Evolutionary conservation across 2,797 vertebrate genomes (phyloP).

Genomic region (Psittacula echo): DNA sequence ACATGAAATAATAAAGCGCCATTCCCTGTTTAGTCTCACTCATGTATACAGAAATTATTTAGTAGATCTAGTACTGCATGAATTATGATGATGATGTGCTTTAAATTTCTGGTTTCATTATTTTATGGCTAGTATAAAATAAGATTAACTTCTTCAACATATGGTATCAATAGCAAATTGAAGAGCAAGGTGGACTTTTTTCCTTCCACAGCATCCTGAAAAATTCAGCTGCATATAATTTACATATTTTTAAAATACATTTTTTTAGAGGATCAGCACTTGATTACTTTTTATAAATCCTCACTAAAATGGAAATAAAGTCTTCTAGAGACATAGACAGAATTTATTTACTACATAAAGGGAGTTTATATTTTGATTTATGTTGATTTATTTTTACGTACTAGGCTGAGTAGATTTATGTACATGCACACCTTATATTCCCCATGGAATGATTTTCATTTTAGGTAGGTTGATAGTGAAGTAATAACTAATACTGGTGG

Average conservation of each 20-base stretch:
- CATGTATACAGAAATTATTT: not conserved
- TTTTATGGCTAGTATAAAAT: not conserved
- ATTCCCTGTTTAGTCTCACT: not conserved
- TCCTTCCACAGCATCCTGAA: not conserved
- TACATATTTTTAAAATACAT: not conserved
- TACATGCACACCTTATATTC: not conserved
- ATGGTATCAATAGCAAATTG: not conserved
- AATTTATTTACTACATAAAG: not conserved
- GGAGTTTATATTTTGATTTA: not conserved
- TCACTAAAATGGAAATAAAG: not conserved
- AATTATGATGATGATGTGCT: not conserved
- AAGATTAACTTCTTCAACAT: not conserved
- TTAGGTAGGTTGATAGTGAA: not conserved
- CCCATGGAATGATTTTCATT: not conserved
- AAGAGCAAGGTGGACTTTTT: not conserved
- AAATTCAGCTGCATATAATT: not conserved
- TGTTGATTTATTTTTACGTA: not conserved
- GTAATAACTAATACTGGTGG: not conserved
- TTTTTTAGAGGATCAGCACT: not conserved
- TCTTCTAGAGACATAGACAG: not conserved
- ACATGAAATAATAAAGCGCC: not conserved
- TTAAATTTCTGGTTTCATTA: conserved; percentile 10
- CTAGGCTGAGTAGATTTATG: not conserved
- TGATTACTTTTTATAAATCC: conserved; percentile 38
- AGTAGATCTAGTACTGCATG: not conserved